Evolutionary conservation across 2,113 vertebrate genomes (phyloP).

Genomic region (Nothocercus nigrocapillus): DNA sequence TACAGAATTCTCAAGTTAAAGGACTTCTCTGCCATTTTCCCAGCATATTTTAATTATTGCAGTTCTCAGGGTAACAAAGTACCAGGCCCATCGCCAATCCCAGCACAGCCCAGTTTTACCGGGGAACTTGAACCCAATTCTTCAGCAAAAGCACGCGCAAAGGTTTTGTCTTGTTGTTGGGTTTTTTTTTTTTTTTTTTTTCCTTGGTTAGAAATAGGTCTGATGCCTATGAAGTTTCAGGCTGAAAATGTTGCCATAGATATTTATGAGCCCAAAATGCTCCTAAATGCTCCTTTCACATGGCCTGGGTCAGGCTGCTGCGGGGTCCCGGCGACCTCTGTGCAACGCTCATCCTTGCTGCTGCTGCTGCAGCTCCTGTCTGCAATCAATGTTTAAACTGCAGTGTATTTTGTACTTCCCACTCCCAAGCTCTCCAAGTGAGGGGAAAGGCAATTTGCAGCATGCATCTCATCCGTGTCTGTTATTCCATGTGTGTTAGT

Average conservation of each 20-base stretch:
- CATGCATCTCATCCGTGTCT: background rate
- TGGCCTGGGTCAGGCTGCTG: background rate
- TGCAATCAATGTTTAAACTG: fast-evolving
- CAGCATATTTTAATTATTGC: background rate
- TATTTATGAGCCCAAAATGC: too few relatives aligned
- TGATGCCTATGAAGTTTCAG: background rate
- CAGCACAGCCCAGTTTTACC: fast-evolving
- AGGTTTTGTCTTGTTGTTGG: background rate
- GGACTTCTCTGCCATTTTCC: background rate
- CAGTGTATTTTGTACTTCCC: too few relatives aligned
- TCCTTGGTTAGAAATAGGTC: background rate
- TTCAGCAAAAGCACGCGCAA: background rate
- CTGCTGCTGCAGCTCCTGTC: background rate
- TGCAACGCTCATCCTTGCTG: background rate
- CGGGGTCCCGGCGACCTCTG: fast-evolving
- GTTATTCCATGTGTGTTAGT: too few relatives aligned
- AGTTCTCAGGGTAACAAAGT: background rate
- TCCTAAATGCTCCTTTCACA: background rate
- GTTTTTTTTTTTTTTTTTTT: too few relatives aligned
- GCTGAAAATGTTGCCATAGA: too few relatives aligned
- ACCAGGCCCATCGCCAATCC: fast-evolving
- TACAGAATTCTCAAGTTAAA: background rate
- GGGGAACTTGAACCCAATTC: background rate
- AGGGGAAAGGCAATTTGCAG: too few relatives aligned
- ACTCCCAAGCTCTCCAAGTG: background rate